Conservation (phyloP, 35 echinoderm and acorn worm genomes). For the Ptychodera flava region DNA sequence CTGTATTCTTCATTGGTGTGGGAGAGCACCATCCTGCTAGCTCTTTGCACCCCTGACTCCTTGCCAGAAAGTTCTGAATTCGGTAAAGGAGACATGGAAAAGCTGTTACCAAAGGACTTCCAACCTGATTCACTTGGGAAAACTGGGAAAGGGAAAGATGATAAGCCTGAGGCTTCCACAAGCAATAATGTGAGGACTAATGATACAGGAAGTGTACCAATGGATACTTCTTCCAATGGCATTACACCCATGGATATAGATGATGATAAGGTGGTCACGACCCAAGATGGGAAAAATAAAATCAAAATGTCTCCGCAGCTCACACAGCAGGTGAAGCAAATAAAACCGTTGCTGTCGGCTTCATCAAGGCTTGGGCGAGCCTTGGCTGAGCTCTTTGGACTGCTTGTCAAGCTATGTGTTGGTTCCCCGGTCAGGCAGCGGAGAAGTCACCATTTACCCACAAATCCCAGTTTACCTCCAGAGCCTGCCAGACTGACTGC, state of each 20-base stretch:
- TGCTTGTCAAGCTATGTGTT: constrained; percentile 91
- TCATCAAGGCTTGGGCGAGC: constrained; percentile 85
- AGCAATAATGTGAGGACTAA: constrained; percentile 30
- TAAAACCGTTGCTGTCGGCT: constrained; percentile 86
- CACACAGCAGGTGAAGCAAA: constrained; percentile 79
- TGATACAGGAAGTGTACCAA: constrained; percentile 34
- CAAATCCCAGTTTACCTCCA: constrained; percentile 69
- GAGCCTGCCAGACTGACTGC: constrained; percentile 91
- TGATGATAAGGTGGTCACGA: constrained; percentile 40
- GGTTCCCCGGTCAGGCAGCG: constrained; percentile 88
- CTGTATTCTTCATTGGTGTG: constrained; percentile 95
- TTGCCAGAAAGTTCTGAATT: constrained; percentile 86
- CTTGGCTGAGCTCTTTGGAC: constrained; percentile 87
- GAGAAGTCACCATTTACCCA: constrained; percentile 72
- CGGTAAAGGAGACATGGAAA: constrained; percentile 86
- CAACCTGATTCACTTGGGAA: neutral
- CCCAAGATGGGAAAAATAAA: constrained; percentile 40
- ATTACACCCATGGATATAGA: constrained; percentile 96
- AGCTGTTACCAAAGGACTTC: constrained; percentile 65
- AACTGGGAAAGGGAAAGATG: constrained; percentile 1
- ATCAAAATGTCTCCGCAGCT: constrained; percentile 72
- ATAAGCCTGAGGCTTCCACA: neutral
- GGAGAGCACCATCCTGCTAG: constrained; percentile 92
- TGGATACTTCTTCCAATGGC: constrained; percentile 58
- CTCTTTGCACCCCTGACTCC: constrained; percentile 83